These are phyloP conservation scores for Dipodomys spectabilis DNA, from an alignment of 2,113 vertebrate genomes.

Conservation along the genomic window DNA sequence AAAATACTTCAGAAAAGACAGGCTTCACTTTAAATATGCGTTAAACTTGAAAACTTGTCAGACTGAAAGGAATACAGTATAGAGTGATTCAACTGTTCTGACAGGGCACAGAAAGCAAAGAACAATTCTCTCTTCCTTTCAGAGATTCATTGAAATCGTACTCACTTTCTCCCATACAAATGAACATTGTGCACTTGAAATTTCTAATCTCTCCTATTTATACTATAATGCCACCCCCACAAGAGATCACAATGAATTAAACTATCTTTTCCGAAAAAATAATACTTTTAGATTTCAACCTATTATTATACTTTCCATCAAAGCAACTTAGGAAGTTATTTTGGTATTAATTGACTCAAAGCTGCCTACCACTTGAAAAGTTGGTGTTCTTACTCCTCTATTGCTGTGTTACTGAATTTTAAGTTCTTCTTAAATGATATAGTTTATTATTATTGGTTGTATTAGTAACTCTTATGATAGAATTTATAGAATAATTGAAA, in stretches of 20 bases:
- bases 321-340: conserved; percentile 22
- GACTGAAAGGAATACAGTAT: not conserved
- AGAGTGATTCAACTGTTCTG: not conserved
- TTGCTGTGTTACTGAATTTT: conserved; percentile 38
- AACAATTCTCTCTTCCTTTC: not conserved
- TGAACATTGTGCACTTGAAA: conserved; percentile 8
- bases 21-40: not conserved
- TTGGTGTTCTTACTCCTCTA: not conserved
- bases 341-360: conserved; percentile 47
- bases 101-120: not conserved
- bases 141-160: not conserved
- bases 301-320: not conserved
- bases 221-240: conserved; percentile 22
- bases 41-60: not conserved
- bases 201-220: conserved; percentile 20
- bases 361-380: not conserved
- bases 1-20: not conserved
- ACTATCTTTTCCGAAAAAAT: conserved; percentile 49
- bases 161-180: not conserved
- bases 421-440: not conserved
- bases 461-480: not conserved
- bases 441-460: not conserved
- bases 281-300: conserved; percentile 17
- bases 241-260: conserved; percentile 21
- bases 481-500: not conserved